These are phyloP conservation scores for Prorops nasuta DNA, from an alignment of 1,140 invertebrate species.

Conservation along the genomic window DNA sequence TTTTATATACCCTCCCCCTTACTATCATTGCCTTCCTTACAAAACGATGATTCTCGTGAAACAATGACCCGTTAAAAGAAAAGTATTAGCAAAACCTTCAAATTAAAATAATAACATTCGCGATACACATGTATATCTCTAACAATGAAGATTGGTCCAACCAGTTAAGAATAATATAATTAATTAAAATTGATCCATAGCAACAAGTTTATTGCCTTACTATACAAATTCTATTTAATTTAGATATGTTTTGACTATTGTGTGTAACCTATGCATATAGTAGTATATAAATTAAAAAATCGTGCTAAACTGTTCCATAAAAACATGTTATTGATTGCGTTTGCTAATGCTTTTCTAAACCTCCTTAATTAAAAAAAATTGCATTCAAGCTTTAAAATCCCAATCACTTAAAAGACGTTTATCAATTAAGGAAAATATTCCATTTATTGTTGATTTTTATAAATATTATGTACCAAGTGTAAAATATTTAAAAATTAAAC, in stretches of 20 bases:
- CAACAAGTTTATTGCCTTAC: not conserved
- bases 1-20: not conserved
- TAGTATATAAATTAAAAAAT: not conserved
- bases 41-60: not conserved
- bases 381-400: not conserved
- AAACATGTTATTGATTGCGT: not conserved
- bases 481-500: too few species aligned
- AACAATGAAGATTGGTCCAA: not conserved
- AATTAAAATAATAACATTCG: not conserved
- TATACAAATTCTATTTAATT: not conserved
- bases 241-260: not conserved
- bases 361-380: not conserved
- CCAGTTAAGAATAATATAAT: not conserved
- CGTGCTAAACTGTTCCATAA: not conserved
- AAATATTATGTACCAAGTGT: too few species aligned
- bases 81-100: not conserved
- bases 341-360: not conserved
- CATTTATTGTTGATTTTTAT: too few species aligned
- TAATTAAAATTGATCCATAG: not conserved
- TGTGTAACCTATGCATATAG: not conserved
- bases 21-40: not conserved
- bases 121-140: not conserved
- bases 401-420: not conserved
- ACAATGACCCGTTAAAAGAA: not conserved
- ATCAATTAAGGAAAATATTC: not conserved